Evolutionary conservation across 37 sponge, comb jelly and placozoan genomes (phyloP), one percentile per base, ranked within the genome.

Genomic region (Geodia barretti): DNA sequence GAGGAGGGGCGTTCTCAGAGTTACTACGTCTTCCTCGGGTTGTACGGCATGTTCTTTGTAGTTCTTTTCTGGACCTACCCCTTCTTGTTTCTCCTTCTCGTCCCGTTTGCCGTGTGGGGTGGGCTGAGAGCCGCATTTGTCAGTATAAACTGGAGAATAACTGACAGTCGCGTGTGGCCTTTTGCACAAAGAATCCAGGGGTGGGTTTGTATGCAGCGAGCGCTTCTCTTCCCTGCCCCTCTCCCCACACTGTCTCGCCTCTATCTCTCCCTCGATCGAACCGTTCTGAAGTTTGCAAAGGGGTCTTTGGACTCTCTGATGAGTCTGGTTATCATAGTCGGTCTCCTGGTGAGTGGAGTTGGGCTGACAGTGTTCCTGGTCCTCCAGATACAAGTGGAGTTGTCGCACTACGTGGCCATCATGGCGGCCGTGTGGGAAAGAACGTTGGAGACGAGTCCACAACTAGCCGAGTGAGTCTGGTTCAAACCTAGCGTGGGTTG

Each of bases 381-480:
- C 3, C 59, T 88, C 41, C 38, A 92, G 81, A 83, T 83, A 3
- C 92, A 88, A 43, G 75, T 83, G 67, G 92, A 92, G 68, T 4
- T 83, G 72, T 54, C 34, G 28, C 84, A 92, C 61, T 73, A 78
- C 24, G 80, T 72, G 1, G 68, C 64, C 23, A 72, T 78, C 14
- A 62, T 69, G 8, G 29, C 25, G 4, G 40, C 73, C 19, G 72
- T 92, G 0, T 79, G 84, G 85, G 83, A 92, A 42, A 54, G 73
- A 9, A 78, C 92, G 33, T 35, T 92, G 4, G 67, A 67, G 17
- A 39, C 5, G 9, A 78, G 43, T 9, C 85, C 84, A 24, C 76
- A 82, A 21, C 1, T 87, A 17, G 29, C 25, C 19, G 42, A 65
- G 82, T 87, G 35, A 87, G 88, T 40, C 1, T 60, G 8, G 1